Conservation (phyloP, 2,113 vertebrate species). For the Aphelocoma coerulescens region DNA sequence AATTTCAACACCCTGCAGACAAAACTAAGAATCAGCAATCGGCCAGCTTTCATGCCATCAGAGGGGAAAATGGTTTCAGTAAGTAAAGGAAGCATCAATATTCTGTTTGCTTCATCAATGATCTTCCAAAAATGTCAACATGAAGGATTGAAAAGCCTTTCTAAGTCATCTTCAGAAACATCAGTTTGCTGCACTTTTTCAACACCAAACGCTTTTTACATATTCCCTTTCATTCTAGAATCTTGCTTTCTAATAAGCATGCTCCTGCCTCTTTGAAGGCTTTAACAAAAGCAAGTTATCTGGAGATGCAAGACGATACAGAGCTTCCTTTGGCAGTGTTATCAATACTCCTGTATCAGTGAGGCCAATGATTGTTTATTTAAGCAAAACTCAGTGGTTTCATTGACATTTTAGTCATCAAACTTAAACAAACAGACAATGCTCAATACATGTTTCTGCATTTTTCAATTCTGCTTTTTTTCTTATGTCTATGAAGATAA, state of each 20-base stretch:
- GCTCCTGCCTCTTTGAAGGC: neutral
- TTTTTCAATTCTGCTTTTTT: neutral
- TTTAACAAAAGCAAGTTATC: neutral
- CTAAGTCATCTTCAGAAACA: neutral
- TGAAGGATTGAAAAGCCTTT: neutral
- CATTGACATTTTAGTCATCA: neutral
- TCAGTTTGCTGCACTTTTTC: neutral
- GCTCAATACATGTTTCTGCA: neutral
- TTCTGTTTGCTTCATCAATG: neutral
- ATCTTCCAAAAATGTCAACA: neutral
- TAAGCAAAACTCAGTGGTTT: neutral
- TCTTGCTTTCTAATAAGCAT: neutral
- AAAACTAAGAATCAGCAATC: conserved; percentile 94
- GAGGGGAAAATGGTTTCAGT: conserved; percentile 99
- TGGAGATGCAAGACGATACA: neutral
- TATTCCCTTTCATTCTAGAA: neutral
- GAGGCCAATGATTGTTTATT: neutral
- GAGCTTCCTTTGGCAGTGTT: neutral
- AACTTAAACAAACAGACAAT: neutral
- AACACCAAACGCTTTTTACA: neutral
- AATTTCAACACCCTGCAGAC: conserved; percentile 99
- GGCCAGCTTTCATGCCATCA: conserved; percentile 97
- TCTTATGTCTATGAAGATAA: neutral
- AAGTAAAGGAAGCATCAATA: conserved; percentile 33
- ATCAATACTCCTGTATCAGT: neutral